A percentile compares a stretch with the other conserved stretches of the same genome.
phyloP scores from a whole-genome alignment of 2,797 vertebrate genomes.

The Octomys mimax region DNA sequence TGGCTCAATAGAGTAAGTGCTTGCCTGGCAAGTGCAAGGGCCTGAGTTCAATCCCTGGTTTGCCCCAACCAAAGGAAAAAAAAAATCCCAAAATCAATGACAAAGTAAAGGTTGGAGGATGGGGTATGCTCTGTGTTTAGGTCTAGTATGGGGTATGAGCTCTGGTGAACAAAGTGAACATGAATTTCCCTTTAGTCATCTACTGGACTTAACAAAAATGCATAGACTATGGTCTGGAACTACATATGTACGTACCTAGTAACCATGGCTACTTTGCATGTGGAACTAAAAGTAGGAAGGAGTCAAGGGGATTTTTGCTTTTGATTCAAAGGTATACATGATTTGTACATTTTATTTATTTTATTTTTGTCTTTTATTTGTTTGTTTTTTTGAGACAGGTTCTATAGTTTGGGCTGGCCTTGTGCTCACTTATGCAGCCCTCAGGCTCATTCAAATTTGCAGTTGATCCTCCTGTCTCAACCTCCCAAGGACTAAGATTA shows the following conservation, averaged over 20 bases:
- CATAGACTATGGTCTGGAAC: background rate
- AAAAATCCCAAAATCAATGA: background rate
- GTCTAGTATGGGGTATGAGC: background rate
- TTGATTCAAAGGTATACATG: background rate
- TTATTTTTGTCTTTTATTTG: no score
- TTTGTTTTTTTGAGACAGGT: no score
- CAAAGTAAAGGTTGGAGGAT: background rate
- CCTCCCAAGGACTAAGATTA: no score
- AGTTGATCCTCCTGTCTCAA: no score
- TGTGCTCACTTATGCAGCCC: no score
- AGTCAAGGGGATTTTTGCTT: background rate
- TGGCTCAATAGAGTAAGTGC: no score
- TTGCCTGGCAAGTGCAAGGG: no score
- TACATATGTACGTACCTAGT: background rate
- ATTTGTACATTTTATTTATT: background rate
- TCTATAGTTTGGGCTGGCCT: no score
- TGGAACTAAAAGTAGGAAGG: background rate
- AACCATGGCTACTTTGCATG: background rate
- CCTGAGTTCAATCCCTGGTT: no score
- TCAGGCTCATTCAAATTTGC: no score
- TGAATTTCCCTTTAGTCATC: background rate
- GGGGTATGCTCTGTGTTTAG: background rate
- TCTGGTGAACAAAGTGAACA: background rate
- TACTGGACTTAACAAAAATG: background rate
- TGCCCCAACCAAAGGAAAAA: no score